Evolutionary conservation across 2,888 invertebrate species (phyloP).

Genomic region (Fragum whitleyi): DNA sequence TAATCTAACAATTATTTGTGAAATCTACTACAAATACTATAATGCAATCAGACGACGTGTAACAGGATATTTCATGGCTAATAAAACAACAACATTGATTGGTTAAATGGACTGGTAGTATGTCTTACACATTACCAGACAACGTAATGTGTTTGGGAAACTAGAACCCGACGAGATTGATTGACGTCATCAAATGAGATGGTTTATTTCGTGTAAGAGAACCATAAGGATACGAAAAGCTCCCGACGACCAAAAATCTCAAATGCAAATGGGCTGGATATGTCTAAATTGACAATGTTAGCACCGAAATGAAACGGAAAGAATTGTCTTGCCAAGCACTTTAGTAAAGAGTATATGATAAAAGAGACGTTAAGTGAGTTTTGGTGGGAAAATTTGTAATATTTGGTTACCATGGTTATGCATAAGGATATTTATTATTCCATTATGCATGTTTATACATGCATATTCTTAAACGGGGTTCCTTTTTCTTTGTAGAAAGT

Average conservation of each 20-base stretch:
- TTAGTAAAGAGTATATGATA: slow-evolving; percentile 26
- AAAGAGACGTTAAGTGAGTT: slow-evolving; percentile 38
- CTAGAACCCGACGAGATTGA: slow-evolving; percentile 5
- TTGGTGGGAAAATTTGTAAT: slow-evolving; percentile 31
- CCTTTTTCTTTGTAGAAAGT: background rate
- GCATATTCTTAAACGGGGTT: background rate
- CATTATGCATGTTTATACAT: slow-evolving; percentile 18
- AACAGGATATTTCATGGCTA: slow-evolving; percentile 12
- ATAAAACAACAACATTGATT: background rate
- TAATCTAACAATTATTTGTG: background rate
- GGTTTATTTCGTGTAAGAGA: slow-evolving; percentile 15
- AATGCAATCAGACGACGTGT: slow-evolving; percentile 10
- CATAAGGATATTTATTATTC: slow-evolving; percentile 23
- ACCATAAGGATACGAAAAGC: background rate
- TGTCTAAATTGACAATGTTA: slow-evolving; percentile 23
- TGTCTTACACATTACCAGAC: slow-evolving; percentile 15
- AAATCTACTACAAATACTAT: slow-evolving; percentile 19
- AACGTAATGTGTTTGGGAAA: slow-evolving; percentile 4
- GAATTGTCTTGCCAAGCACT: slow-evolving; percentile 16
- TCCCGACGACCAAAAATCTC: slow-evolving; percentile 12
- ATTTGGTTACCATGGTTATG: slow-evolving; percentile 47
- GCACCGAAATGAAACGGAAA: slow-evolving; percentile 16
- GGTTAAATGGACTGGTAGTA: slow-evolving; percentile 11
- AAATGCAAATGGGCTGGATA: slow-evolving; percentile 29
- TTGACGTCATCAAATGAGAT: slow-evolving; percentile 8